Base-by-base conservation (phyloP, 92 coral and sea anemone genomes). In the Palythoa grandis region DNA sequence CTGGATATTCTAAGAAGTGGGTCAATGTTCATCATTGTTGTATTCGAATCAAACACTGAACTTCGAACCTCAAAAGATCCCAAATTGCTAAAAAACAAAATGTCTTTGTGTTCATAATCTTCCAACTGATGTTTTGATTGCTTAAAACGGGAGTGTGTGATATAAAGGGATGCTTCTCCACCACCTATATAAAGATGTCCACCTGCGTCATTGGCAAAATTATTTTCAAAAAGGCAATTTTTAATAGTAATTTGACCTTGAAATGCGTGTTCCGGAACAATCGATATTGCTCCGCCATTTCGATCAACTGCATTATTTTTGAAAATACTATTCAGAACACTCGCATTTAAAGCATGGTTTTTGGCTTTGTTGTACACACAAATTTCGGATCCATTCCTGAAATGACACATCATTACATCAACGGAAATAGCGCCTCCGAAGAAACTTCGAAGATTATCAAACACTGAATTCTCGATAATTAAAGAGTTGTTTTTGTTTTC, bases 181-280 rank as follows among this genome's bases (percentile, higher is more conserved):
- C 82, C 82, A 11, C 82, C 82, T 3, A 76, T 11, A 63, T 76
- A 76, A 29, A 76, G 23, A 15, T 76, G 82, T 52, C 82, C 82
- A 10, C 82, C 82, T 19, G 25, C 82, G 11, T 76, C 82, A 37
- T 76, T 76, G 43, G 66, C 82, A 35, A 76, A 76, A 43, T 76
- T 76, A 19, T 76, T 76, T 57, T 76, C 66, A 35, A 76, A 76
- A 53, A 24, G 16, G 15, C 82, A 76, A 57, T 54, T 48, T 12
- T 23, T 15, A 24, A 76, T 76, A 15, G 13, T 13, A 25, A 76
- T 4, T 76, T 76, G 40, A 3, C 82, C 82, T 25, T 76, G 82
- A 52, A 76, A 76, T 25, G 82, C 82, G 40, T 76, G 82, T 63
- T 76, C 82, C 25, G 82, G 82, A 38, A 53, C 82, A 53, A 76